Evolutionary conservation across 2,113 vertebrate species (phyloP).

Genomic region (Laterallus jamaicensis): DNA sequence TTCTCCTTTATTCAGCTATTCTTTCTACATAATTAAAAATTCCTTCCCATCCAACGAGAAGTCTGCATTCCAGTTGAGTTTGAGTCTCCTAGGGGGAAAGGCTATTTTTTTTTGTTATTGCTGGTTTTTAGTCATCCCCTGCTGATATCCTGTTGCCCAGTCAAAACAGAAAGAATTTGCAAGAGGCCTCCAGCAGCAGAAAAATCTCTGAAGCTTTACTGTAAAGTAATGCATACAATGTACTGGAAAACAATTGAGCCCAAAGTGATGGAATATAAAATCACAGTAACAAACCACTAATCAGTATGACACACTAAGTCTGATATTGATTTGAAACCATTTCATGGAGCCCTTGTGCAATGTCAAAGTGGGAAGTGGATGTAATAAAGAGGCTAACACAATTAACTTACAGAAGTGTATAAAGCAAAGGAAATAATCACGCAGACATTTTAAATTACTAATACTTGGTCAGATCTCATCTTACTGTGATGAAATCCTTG

Average conservation of each 20-base stretch:
- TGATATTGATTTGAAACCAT: background rate
- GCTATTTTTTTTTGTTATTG: background rate
- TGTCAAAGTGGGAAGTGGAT: background rate
- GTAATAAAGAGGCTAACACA: background rate
- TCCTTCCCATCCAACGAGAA: slow-evolving; percentile 12
- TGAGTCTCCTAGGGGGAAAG: background rate
- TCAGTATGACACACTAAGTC: background rate
- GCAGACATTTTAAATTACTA: background rate
- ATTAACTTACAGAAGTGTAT: background rate
- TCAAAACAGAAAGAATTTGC: slow-evolving; percentile 22
- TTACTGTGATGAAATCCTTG: background rate
- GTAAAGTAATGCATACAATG: background rate
- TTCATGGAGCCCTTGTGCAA: background rate
- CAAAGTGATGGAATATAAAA: background rate
- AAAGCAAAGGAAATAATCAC: background rate
- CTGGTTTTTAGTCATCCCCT: slow-evolving; percentile 37
- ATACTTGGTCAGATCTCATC: background rate
- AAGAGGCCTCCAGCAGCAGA: background rate
- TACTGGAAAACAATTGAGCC: background rate
- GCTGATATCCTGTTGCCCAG: slow-evolving; percentile 24
- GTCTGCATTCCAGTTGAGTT: slow-evolving; percentile 37
- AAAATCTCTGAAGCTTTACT: slow-evolving; percentile 16
- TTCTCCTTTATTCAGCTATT: slow-evolving; percentile 14
- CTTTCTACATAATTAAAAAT: slow-evolving; percentile 46
- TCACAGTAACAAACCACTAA: background rate